Conservation (phyloP, 2,797 vertebrate genomes). For the Limnodromus scolopaceus region DNA sequence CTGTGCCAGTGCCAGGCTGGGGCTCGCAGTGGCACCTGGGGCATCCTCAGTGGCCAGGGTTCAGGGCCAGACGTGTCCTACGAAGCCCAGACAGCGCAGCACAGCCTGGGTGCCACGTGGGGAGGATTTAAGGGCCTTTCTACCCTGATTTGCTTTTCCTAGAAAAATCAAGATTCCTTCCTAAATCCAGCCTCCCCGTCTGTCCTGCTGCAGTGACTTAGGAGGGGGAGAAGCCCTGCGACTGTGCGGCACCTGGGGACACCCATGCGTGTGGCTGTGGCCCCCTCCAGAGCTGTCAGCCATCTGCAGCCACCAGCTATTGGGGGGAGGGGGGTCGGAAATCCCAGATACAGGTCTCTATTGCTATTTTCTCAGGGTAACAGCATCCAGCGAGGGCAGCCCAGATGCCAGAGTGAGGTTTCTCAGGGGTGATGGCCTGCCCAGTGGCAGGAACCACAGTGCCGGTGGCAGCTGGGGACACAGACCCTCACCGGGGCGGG, state of each 20-base stretch:
- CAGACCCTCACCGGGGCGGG: fast-evolving
- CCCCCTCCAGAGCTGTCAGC: neutral
- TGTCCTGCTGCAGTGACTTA: neutral
- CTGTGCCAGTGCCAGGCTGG: neutral
- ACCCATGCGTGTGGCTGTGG: neutral
- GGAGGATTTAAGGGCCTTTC: neutral
- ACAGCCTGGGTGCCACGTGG: fast-evolving
- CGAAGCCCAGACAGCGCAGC: neutral
- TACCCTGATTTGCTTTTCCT: neutral
- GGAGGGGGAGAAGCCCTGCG: neutral
- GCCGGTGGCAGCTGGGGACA: fast-evolving
- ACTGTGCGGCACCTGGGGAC: neutral
- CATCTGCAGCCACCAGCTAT: fast-evolving
- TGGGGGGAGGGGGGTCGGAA: no score
- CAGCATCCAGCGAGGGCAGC: neutral
- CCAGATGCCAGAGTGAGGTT: neutral
- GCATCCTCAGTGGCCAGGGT: neutral
- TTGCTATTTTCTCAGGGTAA: fast-evolving
- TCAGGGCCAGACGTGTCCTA: fast-evolving
- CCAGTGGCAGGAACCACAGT: neutral
- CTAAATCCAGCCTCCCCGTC: neutral
- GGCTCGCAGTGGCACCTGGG: fast-evolving
- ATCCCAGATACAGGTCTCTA: no score
- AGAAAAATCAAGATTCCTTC: neutral
- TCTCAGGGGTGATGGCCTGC: fast-evolving